Evolutionary conservation across 2,113 vertebrate species (phyloP).

Genomic region (Spizaetus ornatus): DNA sequence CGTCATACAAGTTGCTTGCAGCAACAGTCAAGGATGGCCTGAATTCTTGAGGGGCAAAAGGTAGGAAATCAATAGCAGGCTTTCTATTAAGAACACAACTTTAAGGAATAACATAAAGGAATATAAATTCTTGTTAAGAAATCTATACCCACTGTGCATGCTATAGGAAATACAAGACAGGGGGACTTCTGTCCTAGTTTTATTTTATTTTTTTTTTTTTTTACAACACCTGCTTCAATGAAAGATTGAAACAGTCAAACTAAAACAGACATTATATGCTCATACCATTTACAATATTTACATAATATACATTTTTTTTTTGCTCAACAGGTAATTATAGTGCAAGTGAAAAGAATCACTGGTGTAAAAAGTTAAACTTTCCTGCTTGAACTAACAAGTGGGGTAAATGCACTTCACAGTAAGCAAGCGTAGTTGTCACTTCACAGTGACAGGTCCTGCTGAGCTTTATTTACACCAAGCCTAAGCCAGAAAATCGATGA

Average conservation of each 20-base stretch:
- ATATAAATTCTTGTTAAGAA: neutral
- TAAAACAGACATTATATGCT: constrained; percentile 7
- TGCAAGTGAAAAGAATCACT: constrained; percentile 7
- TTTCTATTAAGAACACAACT: neutral
- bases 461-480: neutral
- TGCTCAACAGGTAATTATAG: neutral
- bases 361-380: neutral
- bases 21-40: neutral
- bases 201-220: neutral
- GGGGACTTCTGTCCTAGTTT: constrained; percentile 24
- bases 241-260: constrained; percentile 57
- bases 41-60: neutral
- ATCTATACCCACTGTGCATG: neutral
- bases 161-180: neutral
- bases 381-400: neutral
- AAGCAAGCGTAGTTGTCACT: neutral
- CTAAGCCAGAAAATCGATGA: neutral
- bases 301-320: constrained; percentile 36
- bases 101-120: neutral
- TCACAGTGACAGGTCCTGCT: neutral
- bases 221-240: constrained; percentile 31
- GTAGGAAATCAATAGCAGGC: neutral
- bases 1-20: neutral
- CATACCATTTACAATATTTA: constrained; percentile 48
- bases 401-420: neutral